phyloP scores from a whole-genome alignment of 2,113 vertebrate genomes.

The Pardalotus punctatus region DNA sequence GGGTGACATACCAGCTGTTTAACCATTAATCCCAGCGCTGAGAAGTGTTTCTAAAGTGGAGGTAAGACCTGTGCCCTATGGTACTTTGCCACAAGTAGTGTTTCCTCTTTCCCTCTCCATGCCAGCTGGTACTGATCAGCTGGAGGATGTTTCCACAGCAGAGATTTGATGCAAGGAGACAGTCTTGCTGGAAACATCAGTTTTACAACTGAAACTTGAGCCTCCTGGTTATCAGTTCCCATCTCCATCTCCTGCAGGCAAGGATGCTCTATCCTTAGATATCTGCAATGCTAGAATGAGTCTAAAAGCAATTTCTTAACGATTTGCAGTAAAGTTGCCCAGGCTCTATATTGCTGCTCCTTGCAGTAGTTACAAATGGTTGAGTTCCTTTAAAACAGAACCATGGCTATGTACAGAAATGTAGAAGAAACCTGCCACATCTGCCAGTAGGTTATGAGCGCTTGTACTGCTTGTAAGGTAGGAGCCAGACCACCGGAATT shows the following conservation, averaged over 20 bases:
- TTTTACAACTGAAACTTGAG: neutral
- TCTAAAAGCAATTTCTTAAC: neutral
- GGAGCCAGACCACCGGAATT: neutral
- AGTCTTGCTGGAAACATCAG: conserved; percentile 14
- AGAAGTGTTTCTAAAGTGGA: neutral
- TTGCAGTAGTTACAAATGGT: neutral
- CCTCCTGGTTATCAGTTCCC: neutral
- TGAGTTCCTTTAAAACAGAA: neutral
- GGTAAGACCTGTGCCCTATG: neutral
- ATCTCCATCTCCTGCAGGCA: neutral
- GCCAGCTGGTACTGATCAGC: neutral
- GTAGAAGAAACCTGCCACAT: neutral
- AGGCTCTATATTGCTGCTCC: neutral
- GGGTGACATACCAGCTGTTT: neutral
- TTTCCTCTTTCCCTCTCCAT: neutral
- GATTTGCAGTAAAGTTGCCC: neutral
- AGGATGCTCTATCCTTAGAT: neutral
- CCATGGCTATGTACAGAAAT: neutral
- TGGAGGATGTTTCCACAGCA: neutral
- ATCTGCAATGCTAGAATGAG: neutral
- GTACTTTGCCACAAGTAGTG: neutral
- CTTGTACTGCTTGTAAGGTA: neutral
- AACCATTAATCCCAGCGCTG: neutral
- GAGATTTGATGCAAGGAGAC: conserved; percentile 3
- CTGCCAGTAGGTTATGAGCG: neutral